Conservation (phyloP, 2,113 vertebrate species). For the Odontophorus gujanensis region DNA sequence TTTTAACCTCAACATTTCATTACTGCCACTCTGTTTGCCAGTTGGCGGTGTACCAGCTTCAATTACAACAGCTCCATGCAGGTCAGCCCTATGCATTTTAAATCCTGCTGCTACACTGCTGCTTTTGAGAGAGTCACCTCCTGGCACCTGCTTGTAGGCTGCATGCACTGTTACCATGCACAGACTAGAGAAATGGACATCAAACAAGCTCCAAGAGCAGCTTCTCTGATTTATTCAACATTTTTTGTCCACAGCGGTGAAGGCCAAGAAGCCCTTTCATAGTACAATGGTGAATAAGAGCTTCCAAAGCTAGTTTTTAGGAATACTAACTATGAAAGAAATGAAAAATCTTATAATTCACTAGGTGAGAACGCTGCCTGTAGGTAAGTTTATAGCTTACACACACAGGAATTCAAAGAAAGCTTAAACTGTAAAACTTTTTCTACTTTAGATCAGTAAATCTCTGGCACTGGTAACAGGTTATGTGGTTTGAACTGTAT, state of each 20-base stretch:
- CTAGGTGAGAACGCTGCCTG: background rate
- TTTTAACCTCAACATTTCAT: slow-evolving; percentile 29
- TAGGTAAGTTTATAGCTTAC: background rate
- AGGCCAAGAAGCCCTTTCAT: slow-evolving; percentile 1
- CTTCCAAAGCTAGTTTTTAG: slow-evolving; percentile 37
- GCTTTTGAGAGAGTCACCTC: background rate
- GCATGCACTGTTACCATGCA: background rate
- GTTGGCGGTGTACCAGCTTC: background rate
- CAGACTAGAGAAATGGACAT: background rate
- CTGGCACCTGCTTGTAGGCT: background rate
- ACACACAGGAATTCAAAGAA: background rate
- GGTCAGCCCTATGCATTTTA: background rate
- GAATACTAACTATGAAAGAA: background rate
- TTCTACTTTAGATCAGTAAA: background rate
- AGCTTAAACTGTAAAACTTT: background rate
- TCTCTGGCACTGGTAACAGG: background rate
- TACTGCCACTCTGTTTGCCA: background rate
- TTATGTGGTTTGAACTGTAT: background rate
- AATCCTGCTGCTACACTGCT: background rate
- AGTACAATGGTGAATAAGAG: background rate
- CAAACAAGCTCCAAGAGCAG: background rate
- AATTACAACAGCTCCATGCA: background rate
- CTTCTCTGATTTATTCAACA: background rate
- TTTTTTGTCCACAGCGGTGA: background rate
- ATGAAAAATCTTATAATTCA: slow-evolving; percentile 13